A percentile compares a stretch with the other conserved stretches of the same genome.
Conservation (phyloP, 1,140 invertebrate genomes). For the Hypsibius dujardini region DNA sequence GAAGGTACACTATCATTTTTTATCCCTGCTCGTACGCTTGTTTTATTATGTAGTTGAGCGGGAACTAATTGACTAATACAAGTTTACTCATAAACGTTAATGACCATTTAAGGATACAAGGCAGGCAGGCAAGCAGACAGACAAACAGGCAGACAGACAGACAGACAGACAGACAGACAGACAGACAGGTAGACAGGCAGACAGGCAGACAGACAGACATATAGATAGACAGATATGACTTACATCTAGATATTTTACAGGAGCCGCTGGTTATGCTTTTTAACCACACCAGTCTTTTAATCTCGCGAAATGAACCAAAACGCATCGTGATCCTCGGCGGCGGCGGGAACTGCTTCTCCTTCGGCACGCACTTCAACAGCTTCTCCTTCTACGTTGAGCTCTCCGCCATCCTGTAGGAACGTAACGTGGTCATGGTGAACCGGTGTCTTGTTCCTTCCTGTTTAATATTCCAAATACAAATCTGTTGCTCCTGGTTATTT, state of each 20-base stretch:
- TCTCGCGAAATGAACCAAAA: constrained; percentile 25
- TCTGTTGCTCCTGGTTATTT: no score
- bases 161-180: no score
- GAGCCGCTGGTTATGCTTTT: constrained; percentile 32
- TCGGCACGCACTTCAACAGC: constrained; percentile 38
- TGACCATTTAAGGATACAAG: neutral
- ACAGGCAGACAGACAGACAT: no score
- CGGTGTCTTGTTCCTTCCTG: no score
- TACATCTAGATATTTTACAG: neutral
- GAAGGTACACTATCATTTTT: constrained; percentile 21
- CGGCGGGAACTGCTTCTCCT: constrained; percentile 41
- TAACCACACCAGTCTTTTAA: constrained; percentile 31
- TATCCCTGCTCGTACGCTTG: constrained; percentile 23
- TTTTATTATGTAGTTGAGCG: neutral
- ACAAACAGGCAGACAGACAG: no score
- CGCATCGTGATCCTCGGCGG: constrained; percentile 34
- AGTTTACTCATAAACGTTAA: neutral
- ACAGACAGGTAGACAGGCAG: no score
- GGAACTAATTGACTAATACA: no score
- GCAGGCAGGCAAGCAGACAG: neutral
- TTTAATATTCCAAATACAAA: no score
- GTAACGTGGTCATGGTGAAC: no score
- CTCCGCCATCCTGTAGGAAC: no score
- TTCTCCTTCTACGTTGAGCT: no score
- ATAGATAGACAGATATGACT: no score